A percentile compares a stretch with the other conserved stretches of the same genome.
Conservation (phyloP, 2,797 vertebrate species). For the Dipus sagitta region DNA sequence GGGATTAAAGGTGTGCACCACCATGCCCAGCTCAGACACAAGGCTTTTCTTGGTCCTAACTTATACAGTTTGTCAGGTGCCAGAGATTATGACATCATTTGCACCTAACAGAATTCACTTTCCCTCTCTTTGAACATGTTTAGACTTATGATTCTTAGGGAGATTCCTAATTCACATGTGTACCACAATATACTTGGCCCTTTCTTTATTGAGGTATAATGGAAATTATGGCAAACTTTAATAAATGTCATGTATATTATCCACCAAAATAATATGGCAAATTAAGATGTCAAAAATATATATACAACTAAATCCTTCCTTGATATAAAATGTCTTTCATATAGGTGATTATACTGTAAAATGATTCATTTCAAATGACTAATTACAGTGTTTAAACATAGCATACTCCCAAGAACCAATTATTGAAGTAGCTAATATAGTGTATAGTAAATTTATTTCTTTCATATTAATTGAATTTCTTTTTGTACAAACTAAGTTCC, state of each 20-base stretch:
- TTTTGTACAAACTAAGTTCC: background rate
- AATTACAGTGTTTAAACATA: constrained; percentile 22
- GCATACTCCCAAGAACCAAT: constrained; percentile 21
- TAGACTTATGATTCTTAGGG: background rate
- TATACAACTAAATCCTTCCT: background rate
- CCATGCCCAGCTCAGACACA: background rate
- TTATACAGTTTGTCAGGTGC: background rate
- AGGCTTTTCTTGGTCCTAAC: background rate
- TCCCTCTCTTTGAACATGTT: background rate
- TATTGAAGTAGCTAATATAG: background rate
- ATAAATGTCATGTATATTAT: constrained; percentile 45
- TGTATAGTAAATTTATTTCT: constrained; percentile 28
- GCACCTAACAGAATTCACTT: too few relatives aligned
- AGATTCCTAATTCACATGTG: background rate
- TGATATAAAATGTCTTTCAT: constrained; percentile 5
- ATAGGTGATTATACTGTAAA: constrained; percentile 26
- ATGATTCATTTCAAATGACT: constrained; percentile 56
- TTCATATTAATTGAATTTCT: constrained; percentile 1
- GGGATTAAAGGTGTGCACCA: too few relatives aligned
- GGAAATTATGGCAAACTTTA: constrained; percentile 36
- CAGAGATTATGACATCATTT: background rate
- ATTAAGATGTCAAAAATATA: constrained; percentile 28
- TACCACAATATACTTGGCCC: background rate
- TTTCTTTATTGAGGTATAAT: constrained; percentile 27
- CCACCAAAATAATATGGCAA: constrained; percentile 22